Evolutionary conservation across 2,888 invertebrate species (phyloP).

Genomic region (Pomacea canaliculata): DNA sequence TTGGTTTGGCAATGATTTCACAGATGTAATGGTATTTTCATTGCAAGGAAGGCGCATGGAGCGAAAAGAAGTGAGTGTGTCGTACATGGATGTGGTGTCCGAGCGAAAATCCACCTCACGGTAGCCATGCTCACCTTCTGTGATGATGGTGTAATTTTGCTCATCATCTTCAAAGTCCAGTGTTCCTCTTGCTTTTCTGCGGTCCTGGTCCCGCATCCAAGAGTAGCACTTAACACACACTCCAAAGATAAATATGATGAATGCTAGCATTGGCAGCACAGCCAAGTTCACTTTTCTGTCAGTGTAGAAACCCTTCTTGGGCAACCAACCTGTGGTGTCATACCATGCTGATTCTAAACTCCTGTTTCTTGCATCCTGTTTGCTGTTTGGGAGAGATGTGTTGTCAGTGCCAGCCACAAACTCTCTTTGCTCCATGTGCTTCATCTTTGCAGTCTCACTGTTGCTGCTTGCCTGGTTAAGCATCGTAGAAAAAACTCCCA

Average conservation of each 20-base stretch:
- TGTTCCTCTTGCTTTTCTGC: constrained; percentile 26
- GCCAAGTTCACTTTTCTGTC: constrained; percentile 27
- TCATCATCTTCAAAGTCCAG: constrained; percentile 35
- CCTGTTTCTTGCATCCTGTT: neutral
- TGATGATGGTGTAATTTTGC: constrained; percentile 30
- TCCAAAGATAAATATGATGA: constrained; percentile 30
- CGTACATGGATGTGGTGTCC: constrained; percentile 35
- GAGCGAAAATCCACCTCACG: constrained; percentile 32
- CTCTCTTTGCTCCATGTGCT: neutral
- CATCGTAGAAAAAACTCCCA: too few species aligned
- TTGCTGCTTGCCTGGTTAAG: too few species aligned
- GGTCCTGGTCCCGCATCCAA: constrained; percentile 29
- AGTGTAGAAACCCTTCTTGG: constrained; percentile 1
- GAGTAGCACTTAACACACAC: constrained; percentile 28
- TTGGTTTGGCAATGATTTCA: constrained; percentile 15
- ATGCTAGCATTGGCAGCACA: constrained; percentile 32
- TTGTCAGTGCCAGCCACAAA: neutral
- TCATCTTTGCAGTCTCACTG: neutral
- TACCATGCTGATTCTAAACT: constrained; percentile 6
- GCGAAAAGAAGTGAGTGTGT: constrained; percentile 33
- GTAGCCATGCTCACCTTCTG: constrained; percentile 32
- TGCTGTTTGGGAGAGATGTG: neutral
- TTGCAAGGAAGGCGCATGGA: constrained; percentile 27
- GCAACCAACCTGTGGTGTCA: constrained; percentile 25
- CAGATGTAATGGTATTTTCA: constrained; percentile 28